Percentiles rank a stretch among this genome's conserved stretches.
Conservation (phyloP, 2,888 invertebrate species). For the Idaea aversata region DNA sequence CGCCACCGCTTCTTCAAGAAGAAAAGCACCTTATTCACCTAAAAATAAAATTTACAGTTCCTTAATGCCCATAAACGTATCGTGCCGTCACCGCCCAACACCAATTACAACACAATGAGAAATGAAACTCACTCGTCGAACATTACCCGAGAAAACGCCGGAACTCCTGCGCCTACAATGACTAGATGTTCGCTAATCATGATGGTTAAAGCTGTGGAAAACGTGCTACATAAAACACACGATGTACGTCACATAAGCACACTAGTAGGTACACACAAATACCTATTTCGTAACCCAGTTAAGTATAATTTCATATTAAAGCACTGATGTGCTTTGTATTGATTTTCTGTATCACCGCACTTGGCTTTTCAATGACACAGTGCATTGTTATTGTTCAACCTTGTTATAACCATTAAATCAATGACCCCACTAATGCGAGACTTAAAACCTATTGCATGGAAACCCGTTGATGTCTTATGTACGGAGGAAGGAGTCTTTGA, state of each 20-base stretch:
- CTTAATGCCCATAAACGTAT: conserved; percentile 30
- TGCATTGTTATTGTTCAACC: conserved; percentile 53
- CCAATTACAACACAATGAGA: conserved; percentile 72
- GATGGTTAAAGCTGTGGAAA: conserved; percentile 55
- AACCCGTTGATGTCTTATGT: conserved; percentile 69
- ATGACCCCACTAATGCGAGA: conserved; percentile 45
- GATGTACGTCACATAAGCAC: conserved; percentile 35
- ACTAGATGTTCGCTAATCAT: conserved; percentile 58
- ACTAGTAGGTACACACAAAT: conserved; percentile 37
- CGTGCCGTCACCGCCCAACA: conserved; percentile 59
- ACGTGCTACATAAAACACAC: conserved; percentile 37
- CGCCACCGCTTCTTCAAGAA: conserved; percentile 37
- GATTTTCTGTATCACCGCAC: conserved; percentile 34
- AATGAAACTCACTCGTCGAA: conserved; percentile 69
- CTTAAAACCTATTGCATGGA: conserved; percentile 35
- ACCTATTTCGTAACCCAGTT: conserved; percentile 48
- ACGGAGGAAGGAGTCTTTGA: conserved; percentile 30
- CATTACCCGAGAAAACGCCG: conserved; percentile 55
- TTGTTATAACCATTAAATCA: conserved; percentile 49
- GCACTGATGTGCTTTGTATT: conserved; percentile 35
- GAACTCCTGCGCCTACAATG: conserved; percentile 50
- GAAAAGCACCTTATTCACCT: conserved; percentile 28
- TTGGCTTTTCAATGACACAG: conserved; percentile 54
- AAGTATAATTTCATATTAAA: conserved; percentile 31
- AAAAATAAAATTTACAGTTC: conserved; percentile 27